Percentiles rank a stretch among this genome's conserved stretches.
Conservation (phyloP, 2,113 vertebrate species). For the Bos javanicus region DNA sequence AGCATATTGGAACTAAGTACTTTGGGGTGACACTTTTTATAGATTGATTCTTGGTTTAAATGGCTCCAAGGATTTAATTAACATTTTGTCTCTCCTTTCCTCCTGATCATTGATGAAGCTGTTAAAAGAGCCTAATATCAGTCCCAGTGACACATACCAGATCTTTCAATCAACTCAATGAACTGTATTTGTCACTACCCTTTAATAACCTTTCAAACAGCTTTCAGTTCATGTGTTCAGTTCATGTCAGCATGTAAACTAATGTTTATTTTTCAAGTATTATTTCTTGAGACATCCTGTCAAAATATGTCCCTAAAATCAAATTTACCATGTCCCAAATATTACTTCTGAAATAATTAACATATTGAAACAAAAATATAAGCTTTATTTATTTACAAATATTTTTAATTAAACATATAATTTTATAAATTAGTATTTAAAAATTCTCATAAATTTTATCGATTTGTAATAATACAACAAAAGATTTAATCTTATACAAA, state of each 20-base stretch:
- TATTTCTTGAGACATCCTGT: slow-evolving; percentile 43
- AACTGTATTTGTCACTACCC: background rate
- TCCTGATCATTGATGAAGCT: slow-evolving; percentile 19
- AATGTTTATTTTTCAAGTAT: slow-evolving; percentile 44
- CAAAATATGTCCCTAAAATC: slow-evolving; percentile 38
- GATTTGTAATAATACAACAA: background rate
- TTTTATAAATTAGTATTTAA: background rate
- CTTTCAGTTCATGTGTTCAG: slow-evolving; percentile 25
- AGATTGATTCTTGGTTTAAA: background rate
- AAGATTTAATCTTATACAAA: background rate
- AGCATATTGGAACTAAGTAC: background rate
- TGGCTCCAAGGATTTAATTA: slow-evolving; percentile 21
- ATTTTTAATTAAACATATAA: background rate
- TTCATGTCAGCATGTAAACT: background rate
- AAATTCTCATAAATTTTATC: background rate
- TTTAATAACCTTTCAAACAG: slow-evolving; percentile 33
- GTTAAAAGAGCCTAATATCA: background rate
- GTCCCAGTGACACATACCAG: background rate
- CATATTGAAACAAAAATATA: background rate
- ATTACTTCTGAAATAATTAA: slow-evolving; percentile 7
- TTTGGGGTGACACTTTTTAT: background rate
- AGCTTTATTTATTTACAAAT: background rate
- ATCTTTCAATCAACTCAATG: background rate
- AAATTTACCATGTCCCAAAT: slow-evolving; percentile 22
- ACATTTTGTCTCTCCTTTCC: background rate